Percentiles rank a stretch among this genome's conserved stretches.
These are phyloP conservation scores for Patiria miniata DNA, from an alignment of 35 echinoderm and acorn worm species.

Conservation along the genomic window DNA sequence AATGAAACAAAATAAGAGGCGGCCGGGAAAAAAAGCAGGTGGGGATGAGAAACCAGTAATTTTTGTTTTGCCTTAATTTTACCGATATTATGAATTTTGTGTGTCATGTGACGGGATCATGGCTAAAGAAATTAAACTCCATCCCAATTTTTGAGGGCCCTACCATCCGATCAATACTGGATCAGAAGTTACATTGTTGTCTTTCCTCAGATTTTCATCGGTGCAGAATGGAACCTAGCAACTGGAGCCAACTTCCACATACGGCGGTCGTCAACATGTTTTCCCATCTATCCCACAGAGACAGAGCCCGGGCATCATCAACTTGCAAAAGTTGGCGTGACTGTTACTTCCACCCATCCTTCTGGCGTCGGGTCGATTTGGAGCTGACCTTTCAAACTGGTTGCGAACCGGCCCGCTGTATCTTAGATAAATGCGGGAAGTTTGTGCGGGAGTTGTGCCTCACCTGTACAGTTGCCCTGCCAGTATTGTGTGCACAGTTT, in stretches of 20 bases:
- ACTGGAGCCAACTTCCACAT: slow-evolving; percentile 2
- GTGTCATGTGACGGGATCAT: too few relatives aligned
- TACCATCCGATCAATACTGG: too few relatives aligned
- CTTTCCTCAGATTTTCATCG: background rate
- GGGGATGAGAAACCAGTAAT: too few relatives aligned
- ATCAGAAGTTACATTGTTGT: background rate
- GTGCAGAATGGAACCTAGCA: background rate
- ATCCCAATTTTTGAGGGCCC: too few relatives aligned
- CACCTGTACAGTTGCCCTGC: background rate
- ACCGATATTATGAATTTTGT: too few relatives aligned
- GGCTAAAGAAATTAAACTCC: too few relatives aligned
- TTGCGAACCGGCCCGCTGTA: background rate
- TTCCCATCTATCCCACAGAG: background rate
- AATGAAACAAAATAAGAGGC: too few relatives aligned
- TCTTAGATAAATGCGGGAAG: background rate
- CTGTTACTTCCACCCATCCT: slow-evolving; percentile 18
- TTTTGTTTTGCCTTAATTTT: too few relatives aligned
- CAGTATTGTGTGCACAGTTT: background rate
- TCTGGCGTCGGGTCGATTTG: background rate
- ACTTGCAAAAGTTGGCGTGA: slow-evolving; percentile 5
- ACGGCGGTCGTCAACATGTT: background rate
- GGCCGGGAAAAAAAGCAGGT: too few relatives aligned
- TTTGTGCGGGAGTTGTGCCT: background rate
- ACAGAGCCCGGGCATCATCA: slow-evolving; percentile 10
- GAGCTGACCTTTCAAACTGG: background rate